phyloP scores from a whole-genome alignment of 2,113 vertebrate genomes.

The western clawed frog (Xenopus tropicalis) region DNA sequence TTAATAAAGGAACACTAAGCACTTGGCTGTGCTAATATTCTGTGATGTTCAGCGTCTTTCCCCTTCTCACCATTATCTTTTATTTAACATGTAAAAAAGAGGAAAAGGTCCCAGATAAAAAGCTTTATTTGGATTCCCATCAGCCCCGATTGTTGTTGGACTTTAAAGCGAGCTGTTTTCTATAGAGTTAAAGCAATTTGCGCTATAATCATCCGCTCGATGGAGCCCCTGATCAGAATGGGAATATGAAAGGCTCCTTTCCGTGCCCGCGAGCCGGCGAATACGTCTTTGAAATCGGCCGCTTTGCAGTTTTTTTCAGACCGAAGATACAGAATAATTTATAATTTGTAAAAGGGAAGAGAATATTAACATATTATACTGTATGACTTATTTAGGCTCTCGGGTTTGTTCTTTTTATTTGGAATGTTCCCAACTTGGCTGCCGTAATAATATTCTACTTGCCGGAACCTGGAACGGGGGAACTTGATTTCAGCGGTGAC shows the following conservation, averaged over 20 bases:
- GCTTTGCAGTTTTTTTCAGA: not conserved
- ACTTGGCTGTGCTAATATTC: conserved; percentile 4
- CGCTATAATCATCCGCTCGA: conserved; percentile 53
- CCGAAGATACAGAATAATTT: conserved; percentile 12
- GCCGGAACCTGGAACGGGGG: too few species aligned
- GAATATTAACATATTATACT: not conserved
- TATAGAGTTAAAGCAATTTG: conserved; percentile 57
- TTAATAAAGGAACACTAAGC: conserved; percentile 1
- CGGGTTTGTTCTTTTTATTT: not conserved
- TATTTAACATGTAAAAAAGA: conserved; percentile 12
- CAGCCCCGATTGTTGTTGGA: conserved; percentile 44
- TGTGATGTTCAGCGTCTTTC: conserved; percentile 1
- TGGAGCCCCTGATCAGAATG: conserved; percentile 35
- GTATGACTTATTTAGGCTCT: not conserved
- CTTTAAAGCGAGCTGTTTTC: conserved; percentile 40
- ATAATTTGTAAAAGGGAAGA: not conserved
- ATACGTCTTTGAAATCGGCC: conserved; percentile 15
- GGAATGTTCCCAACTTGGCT: not conserved
- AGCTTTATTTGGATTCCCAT: conserved; percentile 33
- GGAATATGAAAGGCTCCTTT: conserved; percentile 47
- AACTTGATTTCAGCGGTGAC: too few species aligned
- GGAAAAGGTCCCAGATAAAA: conserved; percentile 19
- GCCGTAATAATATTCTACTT: not conserved
- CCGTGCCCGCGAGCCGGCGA: conserved; percentile 47
- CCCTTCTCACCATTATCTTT: conserved; percentile 1